phyloP scores from a whole-genome alignment of 2,797 vertebrate genomes.

The Ciconia nigra region DNA sequence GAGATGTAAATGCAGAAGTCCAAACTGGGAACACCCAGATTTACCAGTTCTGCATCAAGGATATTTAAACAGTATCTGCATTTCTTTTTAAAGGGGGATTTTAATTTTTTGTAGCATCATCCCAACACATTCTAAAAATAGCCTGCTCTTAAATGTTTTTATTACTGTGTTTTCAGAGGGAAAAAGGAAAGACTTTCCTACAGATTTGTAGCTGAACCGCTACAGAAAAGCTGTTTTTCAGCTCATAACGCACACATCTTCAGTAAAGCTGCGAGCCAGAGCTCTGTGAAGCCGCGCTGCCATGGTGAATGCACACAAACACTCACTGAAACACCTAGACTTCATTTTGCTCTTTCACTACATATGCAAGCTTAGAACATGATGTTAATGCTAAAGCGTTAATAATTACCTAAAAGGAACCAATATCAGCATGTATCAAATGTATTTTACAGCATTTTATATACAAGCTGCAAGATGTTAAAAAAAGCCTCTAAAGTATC shows the following conservation, averaged over 20 bases:
- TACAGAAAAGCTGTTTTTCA: background rate
- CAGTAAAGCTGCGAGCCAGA: background rate
- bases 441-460: background rate
- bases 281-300: background rate
- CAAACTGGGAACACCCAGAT: accelerated
- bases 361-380: background rate
- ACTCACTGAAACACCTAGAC: accelerated
- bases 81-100: background rate
- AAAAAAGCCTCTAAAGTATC: background rate
- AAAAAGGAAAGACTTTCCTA: background rate
- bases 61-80: background rate
- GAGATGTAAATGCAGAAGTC: background rate
- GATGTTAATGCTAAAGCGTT: background rate
- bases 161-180: background rate
- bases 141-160: background rate
- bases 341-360: background rate
- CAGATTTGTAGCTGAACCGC: background rate
- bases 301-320: background rate
- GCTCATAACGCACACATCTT: background rate
- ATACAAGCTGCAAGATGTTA: accelerated
- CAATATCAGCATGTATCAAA: background rate
- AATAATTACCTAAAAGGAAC: background rate
- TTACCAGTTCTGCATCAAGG: background rate
- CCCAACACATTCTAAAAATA: background rate
- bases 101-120: background rate